A percentile compares a stretch with the other conserved stretches of the same genome.
Evolutionary conservation across 2,797 vertebrate species (phyloP).

Genomic region (Lacerta bilineata): DNA sequence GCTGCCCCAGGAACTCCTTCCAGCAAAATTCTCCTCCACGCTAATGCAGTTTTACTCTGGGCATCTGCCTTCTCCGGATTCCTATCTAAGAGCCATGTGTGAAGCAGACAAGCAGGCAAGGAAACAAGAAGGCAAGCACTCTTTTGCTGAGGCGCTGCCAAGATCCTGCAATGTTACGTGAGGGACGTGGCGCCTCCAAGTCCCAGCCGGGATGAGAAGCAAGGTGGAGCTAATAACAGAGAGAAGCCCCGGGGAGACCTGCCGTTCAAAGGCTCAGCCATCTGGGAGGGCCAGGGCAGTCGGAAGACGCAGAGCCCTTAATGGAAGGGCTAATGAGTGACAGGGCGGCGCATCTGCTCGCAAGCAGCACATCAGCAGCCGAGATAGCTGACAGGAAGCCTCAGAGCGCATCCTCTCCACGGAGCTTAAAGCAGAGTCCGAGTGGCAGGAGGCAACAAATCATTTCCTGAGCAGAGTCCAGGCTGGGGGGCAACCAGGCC

Average conservation of each 20-base stretch:
- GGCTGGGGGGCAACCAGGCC: background rate
- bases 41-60: constrained; percentile 56
- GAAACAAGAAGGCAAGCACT: constrained; percentile 22
- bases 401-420: background rate
- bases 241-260: background rate
- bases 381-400: background rate
- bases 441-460: constrained; percentile 4
- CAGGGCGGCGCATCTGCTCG: no score
- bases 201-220: constrained; percentile 30
- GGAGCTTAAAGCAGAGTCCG: background rate
- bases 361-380: background rate
- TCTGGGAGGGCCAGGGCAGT: background rate
- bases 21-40: background rate
- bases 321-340: background rate
- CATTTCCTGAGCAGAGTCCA: background rate
- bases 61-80: constrained; percentile 46
- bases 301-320: background rate
- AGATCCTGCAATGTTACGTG: constrained; percentile 61
- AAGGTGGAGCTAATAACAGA: constrained; percentile 43
- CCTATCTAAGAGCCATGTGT: constrained; percentile 60
- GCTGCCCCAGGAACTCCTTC: constrained; percentile 39
- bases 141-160: no score
- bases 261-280: background rate
- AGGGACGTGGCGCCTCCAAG: constrained; percentile 34
- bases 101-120: background rate